These are phyloP conservation scores for Smutsia temminckii DNA, from an alignment of 2,797 vertebrate genomes.

Conservation along the genomic window DNA sequence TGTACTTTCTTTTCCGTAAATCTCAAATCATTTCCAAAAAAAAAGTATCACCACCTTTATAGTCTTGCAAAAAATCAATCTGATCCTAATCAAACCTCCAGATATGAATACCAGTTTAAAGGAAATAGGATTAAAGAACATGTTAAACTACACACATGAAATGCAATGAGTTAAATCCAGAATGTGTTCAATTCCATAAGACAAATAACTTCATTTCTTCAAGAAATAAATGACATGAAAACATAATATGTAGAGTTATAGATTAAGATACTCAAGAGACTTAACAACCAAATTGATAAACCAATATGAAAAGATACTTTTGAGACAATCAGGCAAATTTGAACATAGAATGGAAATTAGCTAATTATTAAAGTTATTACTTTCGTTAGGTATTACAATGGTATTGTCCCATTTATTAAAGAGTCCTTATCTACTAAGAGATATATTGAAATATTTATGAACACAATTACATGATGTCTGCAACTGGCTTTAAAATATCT, in stretches of 20 bases:
- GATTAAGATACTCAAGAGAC: background rate
- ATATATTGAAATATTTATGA: background rate
- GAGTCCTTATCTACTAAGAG: background rate
- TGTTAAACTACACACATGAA: background rate
- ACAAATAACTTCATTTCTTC: constrained; percentile 15
- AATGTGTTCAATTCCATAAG: background rate
- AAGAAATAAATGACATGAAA: constrained; percentile 38
- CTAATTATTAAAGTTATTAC: background rate
- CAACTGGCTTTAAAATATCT: constrained; percentile 29
- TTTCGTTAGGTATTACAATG: background rate
- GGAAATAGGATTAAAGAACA: background rate
- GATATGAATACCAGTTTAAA: background rate
- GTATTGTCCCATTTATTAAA: background rate
- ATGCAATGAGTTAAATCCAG: background rate
- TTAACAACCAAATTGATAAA: background rate
- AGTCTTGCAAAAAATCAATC: background rate
- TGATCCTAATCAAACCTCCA: background rate
- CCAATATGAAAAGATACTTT: background rate
- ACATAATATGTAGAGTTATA: background rate
- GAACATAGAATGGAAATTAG: background rate
- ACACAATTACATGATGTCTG: background rate
- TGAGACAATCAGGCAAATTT: background rate
- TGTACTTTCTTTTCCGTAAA: constrained; percentile 11
- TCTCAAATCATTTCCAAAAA: constrained; percentile 17
- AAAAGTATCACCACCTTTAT: background rate